These are phyloP conservation scores for Aphidius gifuensis DNA, from an alignment of 1,140 invertebrate species.

Conservation along the genomic window DNA sequence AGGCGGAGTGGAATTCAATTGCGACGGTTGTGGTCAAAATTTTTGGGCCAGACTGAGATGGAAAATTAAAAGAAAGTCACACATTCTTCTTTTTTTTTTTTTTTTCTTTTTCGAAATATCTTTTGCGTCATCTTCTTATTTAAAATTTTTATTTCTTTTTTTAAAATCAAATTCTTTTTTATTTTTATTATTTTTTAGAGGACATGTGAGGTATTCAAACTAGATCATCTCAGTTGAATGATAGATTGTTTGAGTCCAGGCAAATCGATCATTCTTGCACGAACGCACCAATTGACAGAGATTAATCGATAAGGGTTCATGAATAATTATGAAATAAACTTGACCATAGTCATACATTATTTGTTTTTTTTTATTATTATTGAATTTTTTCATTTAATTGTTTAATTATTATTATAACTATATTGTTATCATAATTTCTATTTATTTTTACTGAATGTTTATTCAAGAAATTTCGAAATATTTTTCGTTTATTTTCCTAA, in stretches of 20 bases:
- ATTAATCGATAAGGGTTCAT: conserved; percentile 5
- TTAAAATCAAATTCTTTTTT: not conserved
- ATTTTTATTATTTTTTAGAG: not conserved
- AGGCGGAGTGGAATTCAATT: conserved; percentile 12
- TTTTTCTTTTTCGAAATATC: no score
- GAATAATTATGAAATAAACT: conserved; percentile 11
- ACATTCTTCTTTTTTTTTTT: no score
- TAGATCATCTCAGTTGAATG: conserved; percentile 6
- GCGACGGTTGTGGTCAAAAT: conserved; percentile 1
- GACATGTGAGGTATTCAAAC: conserved; percentile 2
- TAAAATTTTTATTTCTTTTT: not conserved
- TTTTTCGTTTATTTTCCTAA: no score
- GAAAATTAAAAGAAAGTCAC: not conserved
- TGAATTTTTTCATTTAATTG: no score
- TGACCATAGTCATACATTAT: no score
- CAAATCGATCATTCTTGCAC: conserved; percentile 7
- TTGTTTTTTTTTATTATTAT: no score
- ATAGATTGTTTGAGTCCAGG: not conserved
- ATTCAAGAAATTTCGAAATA: no score
- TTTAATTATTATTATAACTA: no score
- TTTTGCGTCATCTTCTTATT: no score
- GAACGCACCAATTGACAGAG: conserved; percentile 6
- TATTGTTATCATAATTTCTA: no score
- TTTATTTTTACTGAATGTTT: no score
- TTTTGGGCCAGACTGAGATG: not conserved